Evolutionary conservation across 2,888 invertebrate genomes (phyloP).

Genomic region (Pogonocherus hispidulus): DNA sequence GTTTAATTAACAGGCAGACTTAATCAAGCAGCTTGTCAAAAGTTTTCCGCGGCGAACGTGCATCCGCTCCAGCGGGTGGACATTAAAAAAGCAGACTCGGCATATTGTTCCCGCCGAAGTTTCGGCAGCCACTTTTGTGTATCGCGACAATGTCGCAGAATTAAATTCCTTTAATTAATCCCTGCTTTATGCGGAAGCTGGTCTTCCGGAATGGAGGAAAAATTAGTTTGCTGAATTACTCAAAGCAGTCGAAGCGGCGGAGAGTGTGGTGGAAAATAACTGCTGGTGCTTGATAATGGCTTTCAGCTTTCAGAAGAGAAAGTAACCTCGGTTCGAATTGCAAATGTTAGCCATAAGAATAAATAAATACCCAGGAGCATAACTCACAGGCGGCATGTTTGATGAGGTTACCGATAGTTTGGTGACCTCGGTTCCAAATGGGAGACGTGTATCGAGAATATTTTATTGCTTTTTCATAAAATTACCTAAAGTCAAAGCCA

Average conservation of each 20-base stretch:
- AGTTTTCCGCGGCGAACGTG: constrained; percentile 21
- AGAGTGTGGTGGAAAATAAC: neutral
- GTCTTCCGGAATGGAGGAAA: neutral
- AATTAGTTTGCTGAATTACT: neutral
- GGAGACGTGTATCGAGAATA: no score
- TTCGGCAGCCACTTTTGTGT: constrained; percentile 23
- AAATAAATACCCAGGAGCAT: no score
- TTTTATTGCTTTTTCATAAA: no score
- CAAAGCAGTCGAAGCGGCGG: neutral
- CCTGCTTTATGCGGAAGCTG: neutral
- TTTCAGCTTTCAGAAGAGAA: no score
- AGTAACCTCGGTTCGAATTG: no score
- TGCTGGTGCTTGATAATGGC: no score
- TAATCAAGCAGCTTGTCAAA: constrained; percentile 32
- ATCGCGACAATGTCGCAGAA: constrained; percentile 26
- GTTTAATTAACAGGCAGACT: constrained; percentile 31
- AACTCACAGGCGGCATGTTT: no score
- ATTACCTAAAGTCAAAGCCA: no score
- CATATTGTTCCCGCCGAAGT: constrained; percentile 29
- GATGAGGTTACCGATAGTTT: no score
- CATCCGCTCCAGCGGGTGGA: constrained; percentile 7
- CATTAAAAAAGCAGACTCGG: constrained; percentile 17
- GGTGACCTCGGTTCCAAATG: no score
- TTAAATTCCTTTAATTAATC: constrained; percentile 30
- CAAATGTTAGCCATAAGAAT: no score